Percentiles rank a stretch among this genome's conserved stretches.
Conservation (phyloP, 2,797 vertebrate species). For the Scolopax rusticola region DNA sequence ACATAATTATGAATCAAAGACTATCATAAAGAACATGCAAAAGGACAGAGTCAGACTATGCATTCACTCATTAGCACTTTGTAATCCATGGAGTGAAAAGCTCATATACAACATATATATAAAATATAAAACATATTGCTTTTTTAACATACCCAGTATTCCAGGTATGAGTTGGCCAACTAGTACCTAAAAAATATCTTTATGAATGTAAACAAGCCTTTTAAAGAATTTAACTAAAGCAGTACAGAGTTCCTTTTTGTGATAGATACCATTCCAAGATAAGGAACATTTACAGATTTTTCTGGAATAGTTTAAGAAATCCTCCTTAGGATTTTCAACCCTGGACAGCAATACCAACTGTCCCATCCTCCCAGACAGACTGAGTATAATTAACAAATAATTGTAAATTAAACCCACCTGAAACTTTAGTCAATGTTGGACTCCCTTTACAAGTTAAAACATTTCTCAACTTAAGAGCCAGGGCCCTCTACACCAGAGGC, state of each 20-base stretch:
- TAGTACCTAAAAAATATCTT: not conserved
- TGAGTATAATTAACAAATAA: rapidly evolving
- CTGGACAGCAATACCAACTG: not conserved
- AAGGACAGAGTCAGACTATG: not conserved
- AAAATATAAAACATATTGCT: not conserved
- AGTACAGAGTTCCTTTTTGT: not conserved
- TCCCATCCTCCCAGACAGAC: not conserved
- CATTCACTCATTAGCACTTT: not conserved
- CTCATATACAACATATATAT: not conserved
- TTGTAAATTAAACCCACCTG: not conserved
- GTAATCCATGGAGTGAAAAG: not conserved
- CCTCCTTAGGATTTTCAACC: not conserved
- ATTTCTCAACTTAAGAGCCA: not conserved
- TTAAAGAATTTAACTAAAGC: not conserved
- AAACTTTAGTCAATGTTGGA: not conserved
- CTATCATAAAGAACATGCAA: not conserved
- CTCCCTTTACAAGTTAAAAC: not conserved
- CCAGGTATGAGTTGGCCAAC: not conserved
- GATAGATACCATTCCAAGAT: not conserved
- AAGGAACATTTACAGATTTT: not conserved
- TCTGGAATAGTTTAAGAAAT: not conserved
- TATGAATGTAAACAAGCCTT: not conserved
- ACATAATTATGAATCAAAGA: not conserved
- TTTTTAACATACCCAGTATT: not conserved
- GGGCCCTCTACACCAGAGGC: not conserved